These are phyloP conservation scores for Allygus modestus DNA, from an alignment of 2,888 invertebrate species.

Conservation along the genomic window DNA sequence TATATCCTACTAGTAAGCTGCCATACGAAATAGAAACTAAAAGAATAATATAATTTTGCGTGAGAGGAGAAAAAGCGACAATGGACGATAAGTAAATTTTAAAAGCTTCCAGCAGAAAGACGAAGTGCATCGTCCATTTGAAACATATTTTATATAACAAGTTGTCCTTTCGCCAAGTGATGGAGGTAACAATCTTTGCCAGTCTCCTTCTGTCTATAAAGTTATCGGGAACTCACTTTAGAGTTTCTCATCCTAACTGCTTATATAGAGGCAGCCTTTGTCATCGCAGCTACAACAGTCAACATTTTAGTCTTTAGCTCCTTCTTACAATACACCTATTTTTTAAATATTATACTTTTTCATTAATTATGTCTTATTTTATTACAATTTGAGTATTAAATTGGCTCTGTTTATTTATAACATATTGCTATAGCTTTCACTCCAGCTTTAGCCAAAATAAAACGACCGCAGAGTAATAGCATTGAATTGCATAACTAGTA, in stretches of 20 bases:
- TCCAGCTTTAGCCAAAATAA: no score
- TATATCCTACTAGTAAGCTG: no score
- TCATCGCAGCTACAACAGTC: not conserved
- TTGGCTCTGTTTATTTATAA: no score
- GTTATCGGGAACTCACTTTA: slow-evolving; percentile 42
- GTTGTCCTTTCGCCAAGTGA: slow-evolving; percentile 12
- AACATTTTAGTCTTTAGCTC: not conserved
- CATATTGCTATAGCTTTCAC: no score
- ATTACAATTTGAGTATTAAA: no score
- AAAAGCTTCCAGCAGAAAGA: slow-evolving; percentile 17
- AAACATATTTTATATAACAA: slow-evolving; percentile 27
- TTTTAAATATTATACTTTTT: no score
- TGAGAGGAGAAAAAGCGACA: not conserved
- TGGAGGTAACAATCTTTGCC: slow-evolving; percentile 35
- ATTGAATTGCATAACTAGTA: no score
- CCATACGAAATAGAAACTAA: no score
- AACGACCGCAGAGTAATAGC: no score
- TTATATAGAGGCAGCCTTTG: not conserved
- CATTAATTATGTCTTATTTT: no score
- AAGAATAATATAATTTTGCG: not conserved
- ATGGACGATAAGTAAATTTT: slow-evolving; percentile 10
- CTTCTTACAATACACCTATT: no score
- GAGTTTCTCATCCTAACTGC: slow-evolving; percentile 35
- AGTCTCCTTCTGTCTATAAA: slow-evolving; percentile 36
- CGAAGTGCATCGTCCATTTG: slow-evolving; percentile 6